phyloP scores from a whole-genome alignment of 2,888 invertebrate species.

The Caenorhabditis wallacei region DNA sequence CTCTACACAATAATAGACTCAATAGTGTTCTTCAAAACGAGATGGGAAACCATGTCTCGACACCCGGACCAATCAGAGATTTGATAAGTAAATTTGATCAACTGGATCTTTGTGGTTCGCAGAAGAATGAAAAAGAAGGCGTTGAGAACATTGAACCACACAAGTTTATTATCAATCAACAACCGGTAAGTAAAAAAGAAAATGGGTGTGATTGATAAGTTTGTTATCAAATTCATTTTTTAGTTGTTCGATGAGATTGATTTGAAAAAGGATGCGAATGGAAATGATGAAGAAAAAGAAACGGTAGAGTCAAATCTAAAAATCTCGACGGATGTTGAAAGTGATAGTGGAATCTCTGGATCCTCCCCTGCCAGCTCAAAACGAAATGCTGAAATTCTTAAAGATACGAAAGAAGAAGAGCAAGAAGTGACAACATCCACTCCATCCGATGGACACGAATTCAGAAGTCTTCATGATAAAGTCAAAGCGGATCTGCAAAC shows the following conservation, averaged over 20 bases:
- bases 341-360: conserved; percentile 65
- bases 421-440: conserved; percentile 42
- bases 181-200: conserved; percentile 40
- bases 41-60: conserved; percentile 66
- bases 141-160: conserved; percentile 64
- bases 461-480: conserved; percentile 48
- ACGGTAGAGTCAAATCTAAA: conserved; percentile 30
- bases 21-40: conserved; percentile 49
- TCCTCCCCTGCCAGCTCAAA: conserved; percentile 57
- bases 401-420: conserved; percentile 43
- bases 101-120: conserved; percentile 56
- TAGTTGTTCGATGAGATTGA: conserved; percentile 60
- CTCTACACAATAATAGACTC: conserved; percentile 35
- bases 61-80: conserved; percentile 59
- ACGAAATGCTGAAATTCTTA: conserved; percentile 39
- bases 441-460: conserved; percentile 50
- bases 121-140: conserved; percentile 56
- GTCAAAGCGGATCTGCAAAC: conserved; percentile 36
- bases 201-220: neutral
- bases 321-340: conserved; percentile 58
- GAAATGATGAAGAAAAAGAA: conserved; percentile 50
- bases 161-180: conserved; percentile 62
- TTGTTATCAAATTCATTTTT: neutral
- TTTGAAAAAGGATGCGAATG: conserved; percentile 58
- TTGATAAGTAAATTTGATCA: conserved; percentile 62